Conservation (phyloP, 2,888 invertebrate genomes). For the Trachelus iudaicus region DNA sequence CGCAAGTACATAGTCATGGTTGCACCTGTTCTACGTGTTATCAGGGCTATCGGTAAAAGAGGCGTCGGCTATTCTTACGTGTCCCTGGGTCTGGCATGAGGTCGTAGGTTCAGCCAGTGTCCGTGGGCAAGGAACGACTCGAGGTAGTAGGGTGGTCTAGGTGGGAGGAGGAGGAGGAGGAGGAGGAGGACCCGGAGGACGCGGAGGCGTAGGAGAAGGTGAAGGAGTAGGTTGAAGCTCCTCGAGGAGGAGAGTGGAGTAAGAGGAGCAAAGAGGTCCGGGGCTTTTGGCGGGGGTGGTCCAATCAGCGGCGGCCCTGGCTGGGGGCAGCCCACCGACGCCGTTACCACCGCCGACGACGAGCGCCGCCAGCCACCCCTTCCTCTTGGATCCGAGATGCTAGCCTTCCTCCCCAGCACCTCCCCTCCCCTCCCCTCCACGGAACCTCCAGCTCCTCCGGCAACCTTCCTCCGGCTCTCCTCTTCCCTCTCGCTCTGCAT, state of each 20-base stretch:
- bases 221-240: conserved; percentile 14
- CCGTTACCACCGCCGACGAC: conserved; percentile 21
- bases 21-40: not conserved
- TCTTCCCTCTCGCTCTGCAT: conserved; percentile 26
- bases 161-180: conserved; percentile 24
- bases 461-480: conserved; percentile 22
- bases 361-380: conserved; percentile 10
- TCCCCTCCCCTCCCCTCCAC: too few species aligned
- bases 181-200: conserved; percentile 13
- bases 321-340: conserved; percentile 51
- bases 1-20: not conserved
- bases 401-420: not conserved
- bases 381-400: conserved; percentile 13
- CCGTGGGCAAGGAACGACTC: conserved; percentile 11
- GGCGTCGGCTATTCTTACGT: conserved; percentile 20
- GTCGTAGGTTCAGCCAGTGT: conserved; percentile 22
- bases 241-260: conserved; percentile 22
- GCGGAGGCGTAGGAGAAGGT: conserved; percentile 19
- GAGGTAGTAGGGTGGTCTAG: conserved; percentile 1
- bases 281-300: conserved; percentile 54
- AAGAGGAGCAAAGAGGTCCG: conserved; percentile 23
- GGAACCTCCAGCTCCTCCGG: not conserved
- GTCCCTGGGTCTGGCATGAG: not conserved
- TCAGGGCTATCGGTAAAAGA: conserved; percentile 18
- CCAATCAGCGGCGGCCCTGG: conserved; percentile 62